Evolutionary conservation across 2,888 invertebrate species (phyloP).

Genomic region (Xestia ashworthii): DNA sequence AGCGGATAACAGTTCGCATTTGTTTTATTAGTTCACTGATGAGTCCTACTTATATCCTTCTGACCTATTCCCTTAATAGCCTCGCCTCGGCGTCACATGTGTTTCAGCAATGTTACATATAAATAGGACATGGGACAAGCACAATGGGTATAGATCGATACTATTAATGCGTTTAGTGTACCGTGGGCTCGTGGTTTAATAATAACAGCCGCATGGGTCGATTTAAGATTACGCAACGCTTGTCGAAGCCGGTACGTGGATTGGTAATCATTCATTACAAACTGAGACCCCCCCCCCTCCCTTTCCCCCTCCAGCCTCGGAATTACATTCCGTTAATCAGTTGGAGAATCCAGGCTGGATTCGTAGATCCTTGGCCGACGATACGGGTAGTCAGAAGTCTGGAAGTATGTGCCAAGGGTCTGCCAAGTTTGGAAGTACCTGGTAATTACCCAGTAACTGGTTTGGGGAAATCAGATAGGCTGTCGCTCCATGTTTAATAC

Average conservation of each 20-base stretch:
- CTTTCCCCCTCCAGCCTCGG: not conserved
- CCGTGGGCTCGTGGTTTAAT: not conserved
- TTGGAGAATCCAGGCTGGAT: not conserved
- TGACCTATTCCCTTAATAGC: slow-evolving; percentile 47
- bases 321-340: not conserved
- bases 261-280: not conserved
- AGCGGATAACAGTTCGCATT: slow-evolving; percentile 8
- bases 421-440: not conserved
- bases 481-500: not conserved
- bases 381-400: not conserved
- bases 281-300: not conserved
- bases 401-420: not conserved
- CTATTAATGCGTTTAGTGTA: not conserved
- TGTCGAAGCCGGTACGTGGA: not conserved
- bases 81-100: slow-evolving; percentile 23
- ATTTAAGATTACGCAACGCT: not conserved
- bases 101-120: slow-evolving; percentile 17
- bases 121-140: slow-evolving; percentile 11
- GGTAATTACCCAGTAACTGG: no score
- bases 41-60: slow-evolving; percentile 31
- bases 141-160: not conserved
- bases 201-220: not conserved
- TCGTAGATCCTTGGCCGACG: not conserved
- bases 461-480: not conserved
- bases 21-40: slow-evolving; percentile 25